phyloP scores from a whole-genome alignment of 2,113 vertebrate species.

The Hippoglossus stenolepis region DNA sequence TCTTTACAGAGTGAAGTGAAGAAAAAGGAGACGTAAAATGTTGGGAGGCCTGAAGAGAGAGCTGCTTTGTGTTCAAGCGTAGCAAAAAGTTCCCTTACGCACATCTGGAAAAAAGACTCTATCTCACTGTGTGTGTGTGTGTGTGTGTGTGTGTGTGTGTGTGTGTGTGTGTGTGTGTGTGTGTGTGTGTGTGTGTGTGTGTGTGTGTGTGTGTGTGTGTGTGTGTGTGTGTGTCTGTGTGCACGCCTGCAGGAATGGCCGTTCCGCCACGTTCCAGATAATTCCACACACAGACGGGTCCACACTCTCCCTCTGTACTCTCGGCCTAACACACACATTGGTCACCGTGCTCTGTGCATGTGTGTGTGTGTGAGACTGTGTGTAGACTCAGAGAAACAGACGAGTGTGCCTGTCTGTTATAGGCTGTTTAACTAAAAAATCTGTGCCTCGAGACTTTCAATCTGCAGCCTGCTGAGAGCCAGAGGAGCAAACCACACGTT shows the following conservation, averaged over 20 bases:
- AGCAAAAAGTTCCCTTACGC: slow-evolving; percentile 49
- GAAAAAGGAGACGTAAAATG: slow-evolving; percentile 15
- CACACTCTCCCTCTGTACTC: slow-evolving; percentile 31
- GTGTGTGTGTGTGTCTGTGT: slow-evolving; percentile 11
- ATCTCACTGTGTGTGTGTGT: slow-evolving; percentile 54
- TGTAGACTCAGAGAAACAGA: slow-evolving; percentile 36
- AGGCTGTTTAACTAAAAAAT: slow-evolving; percentile 47
- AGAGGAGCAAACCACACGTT: slow-evolving; percentile 33
- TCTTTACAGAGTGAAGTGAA: slow-evolving; percentile 2
- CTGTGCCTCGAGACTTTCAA: slow-evolving; percentile 14
- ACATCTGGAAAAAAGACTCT: slow-evolving; percentile 73
- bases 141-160: no score
- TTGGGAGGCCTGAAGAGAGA: slow-evolving; percentile 42
- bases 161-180: no score
- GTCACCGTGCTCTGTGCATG: slow-evolving; percentile 35
- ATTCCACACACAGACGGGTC: slow-evolving; percentile 60
- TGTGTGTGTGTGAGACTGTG: slow-evolving; percentile 31
- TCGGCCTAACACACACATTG: slow-evolving; percentile 32
- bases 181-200: slow-evolving; percentile 38
- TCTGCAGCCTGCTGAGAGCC: slow-evolving; percentile 37
- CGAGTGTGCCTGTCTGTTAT: slow-evolving; percentile 43
- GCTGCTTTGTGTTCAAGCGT: slow-evolving; percentile 58
- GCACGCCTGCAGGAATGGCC: slow-evolving; percentile 44
- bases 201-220: slow-evolving; percentile 52
- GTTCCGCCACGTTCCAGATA: slow-evolving; percentile 64